phyloP scores from a whole-genome alignment of 2,888 invertebrate genomes.

The Meloe dianella region DNA sequence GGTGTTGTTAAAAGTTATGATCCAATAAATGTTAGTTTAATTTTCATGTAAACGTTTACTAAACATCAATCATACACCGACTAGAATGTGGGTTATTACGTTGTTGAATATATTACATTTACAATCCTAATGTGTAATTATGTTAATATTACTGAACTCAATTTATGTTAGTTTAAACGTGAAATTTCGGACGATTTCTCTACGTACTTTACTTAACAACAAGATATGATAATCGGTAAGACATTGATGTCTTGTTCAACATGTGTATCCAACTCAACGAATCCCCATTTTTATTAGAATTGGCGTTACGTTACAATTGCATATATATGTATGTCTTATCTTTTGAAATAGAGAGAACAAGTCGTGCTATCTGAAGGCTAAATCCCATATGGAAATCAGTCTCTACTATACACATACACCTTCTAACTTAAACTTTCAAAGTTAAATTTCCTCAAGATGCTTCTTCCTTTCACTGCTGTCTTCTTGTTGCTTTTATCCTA shows the following conservation, averaged over 20 bases:
- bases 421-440: slow-evolving; percentile 23
- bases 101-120: not conserved
- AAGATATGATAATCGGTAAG: slow-evolving; percentile 6
- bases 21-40: not conserved
- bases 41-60: not conserved
- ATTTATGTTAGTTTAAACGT: not conserved
- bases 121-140: slow-evolving; percentile 10
- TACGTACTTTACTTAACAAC: not conserved
- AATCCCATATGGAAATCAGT: slow-evolving; percentile 27
- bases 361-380: slow-evolving; percentile 24
- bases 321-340: not conserved
- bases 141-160: not conserved
- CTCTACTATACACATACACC: slow-evolving; percentile 8
- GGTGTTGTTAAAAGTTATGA: slow-evolving; percentile 5
- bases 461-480: slow-evolving; percentile 14
- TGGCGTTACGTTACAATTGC: not conserved
- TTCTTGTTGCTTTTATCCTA: slow-evolving; percentile 19
- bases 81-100: not conserved
- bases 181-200: not conserved
- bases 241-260: slow-evolving; percentile 19
- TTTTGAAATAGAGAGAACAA: slow-evolving; percentile 16
- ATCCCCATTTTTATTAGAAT: slow-evolving; percentile 1
- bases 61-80: not conserved
- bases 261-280: slow-evolving; percentile 18
- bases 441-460: slow-evolving; percentile 27